Evolutionary conservation across 2,113 vertebrate genomes (phyloP), one percentile per base, ranked within the genome.

Genomic region (Synodontis membranacea): DNA sequence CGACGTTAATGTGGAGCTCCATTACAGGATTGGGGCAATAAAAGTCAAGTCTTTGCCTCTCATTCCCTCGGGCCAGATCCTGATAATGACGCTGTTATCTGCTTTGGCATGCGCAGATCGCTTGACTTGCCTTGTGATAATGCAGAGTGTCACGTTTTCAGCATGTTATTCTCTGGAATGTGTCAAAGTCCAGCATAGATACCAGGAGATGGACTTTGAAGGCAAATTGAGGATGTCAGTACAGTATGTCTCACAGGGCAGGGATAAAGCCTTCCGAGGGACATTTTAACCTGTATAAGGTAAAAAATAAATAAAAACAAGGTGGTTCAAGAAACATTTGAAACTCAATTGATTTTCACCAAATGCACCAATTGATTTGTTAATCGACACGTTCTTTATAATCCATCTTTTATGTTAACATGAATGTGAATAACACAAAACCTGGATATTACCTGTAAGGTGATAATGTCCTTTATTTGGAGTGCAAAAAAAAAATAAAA

Each of bases 241-340:
- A 82, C 14, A 81, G 72, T 62, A 86, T 34, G 39, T 83, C 60
- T 82, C 31, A 25, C 3, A 14, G 44, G 42, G 21, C 23, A 84
- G 86, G 87, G 89, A 88, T 92, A 92, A 93, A 93, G 84, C 91
- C 87, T 74, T 48, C 37, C 28, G n/a, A 84, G 80, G 54, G 78
- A 56, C 28, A 64, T 25, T 50, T 83, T 68, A 25, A 70, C 44
- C 48, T 70, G 52, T 28, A 28, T 28, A n/a, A n/a, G 72, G 25
- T 42, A 60, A 60, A 28, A 64, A 15, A 34, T 6, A 66, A 8
- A 37, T 7, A 68, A 37, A 37, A 37, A 21, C 15, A 21, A 70
- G 19, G 39, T 37, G 31, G 66, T 42, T 44, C 39, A 9, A 42
- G 10, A 37, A 37, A 34, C 64, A 34, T 66, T 66, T 34, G 31